A percentile compares a stretch with the other conserved stretches of the same genome.
Conservation (phyloP, 2,888 invertebrate species). For the Cacoxenus indagator region DNA sequence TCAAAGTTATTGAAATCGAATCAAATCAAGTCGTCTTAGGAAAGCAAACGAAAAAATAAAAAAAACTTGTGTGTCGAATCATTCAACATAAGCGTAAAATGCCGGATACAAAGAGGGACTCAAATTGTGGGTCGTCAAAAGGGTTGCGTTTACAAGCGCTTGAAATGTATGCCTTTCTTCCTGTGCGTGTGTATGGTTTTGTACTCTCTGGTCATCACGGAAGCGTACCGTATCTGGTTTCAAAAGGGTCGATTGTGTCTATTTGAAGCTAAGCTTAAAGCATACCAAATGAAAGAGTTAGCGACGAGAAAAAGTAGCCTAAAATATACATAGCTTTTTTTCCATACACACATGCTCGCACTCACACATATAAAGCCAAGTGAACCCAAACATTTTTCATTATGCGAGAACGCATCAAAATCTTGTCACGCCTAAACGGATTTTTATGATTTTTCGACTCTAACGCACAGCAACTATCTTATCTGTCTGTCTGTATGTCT, state of each 20-base stretch:
- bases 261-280: not conserved
- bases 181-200: not conserved
- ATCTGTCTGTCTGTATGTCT: not conserved
- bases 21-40: not conserved
- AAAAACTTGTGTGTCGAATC: not conserved
- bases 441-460: not conserved
- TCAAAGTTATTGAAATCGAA: not conserved
- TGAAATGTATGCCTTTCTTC: not conserved
- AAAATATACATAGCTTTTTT: not conserved
- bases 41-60: not conserved
- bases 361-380: not conserved
- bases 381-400: not conserved
- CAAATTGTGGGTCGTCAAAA: not conserved
- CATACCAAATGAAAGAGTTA: not conserved
- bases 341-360: not conserved
- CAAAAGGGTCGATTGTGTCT: no score
- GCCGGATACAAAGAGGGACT: not conserved
- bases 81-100: not conserved
- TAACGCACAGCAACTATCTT: not conserved
- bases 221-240: no score
- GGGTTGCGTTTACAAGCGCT: not conserved
- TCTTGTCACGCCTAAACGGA: slow-evolving; percentile 6
- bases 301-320: not conserved
- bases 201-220: not conserved
- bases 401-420: not conserved